phyloP scores from a whole-genome alignment of 2,888 invertebrate genomes.

The Drosophila emarginata region DNA sequence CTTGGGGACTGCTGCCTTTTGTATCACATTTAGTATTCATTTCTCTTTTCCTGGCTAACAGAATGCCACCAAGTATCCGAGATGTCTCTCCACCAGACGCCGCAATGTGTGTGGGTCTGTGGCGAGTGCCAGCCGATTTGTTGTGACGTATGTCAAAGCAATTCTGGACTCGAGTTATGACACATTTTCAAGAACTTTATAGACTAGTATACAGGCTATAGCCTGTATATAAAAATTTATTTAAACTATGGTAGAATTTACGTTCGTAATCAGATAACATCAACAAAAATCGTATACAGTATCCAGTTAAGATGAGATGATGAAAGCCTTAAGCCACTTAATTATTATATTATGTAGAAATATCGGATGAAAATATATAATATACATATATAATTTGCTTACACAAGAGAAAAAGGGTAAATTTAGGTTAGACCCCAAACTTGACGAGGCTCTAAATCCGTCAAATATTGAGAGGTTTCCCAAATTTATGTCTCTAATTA shows the following conservation, averaged over 20 bases:
- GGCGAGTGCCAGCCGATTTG: conserved; percentile 71
- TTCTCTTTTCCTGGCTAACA: conserved; percentile 1
- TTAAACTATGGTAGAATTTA: not conserved
- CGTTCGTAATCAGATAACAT: not conserved
- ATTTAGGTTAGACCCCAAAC: too few species aligned
- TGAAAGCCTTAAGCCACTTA: too few species aligned
- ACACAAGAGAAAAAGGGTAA: too few species aligned
- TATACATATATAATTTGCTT: not conserved
- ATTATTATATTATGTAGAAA: too few species aligned
- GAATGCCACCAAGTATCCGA: conserved; percentile 19
- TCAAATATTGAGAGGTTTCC: too few species aligned
- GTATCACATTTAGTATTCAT: conserved; percentile 51
- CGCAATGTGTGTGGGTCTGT: conserved; percentile 68
- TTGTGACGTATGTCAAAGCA: conserved; percentile 74
- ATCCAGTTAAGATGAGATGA: conserved; percentile 31
- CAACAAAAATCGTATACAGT: conserved; percentile 41
- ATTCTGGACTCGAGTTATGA: conserved; percentile 48
- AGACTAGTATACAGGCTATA: not conserved
- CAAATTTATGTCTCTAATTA: too few species aligned
- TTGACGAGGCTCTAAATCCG: too few species aligned
- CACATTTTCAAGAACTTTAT: not conserved
- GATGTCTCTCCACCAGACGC: conserved; percentile 32
- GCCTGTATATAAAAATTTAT: not conserved
- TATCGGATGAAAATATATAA: not conserved
- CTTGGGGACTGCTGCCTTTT: conserved; percentile 53